Percentiles rank a stretch among this genome's conserved stretches.
phyloP scores from a whole-genome alignment of 2,888 invertebrate species.

The Tholera decimalis region DNA sequence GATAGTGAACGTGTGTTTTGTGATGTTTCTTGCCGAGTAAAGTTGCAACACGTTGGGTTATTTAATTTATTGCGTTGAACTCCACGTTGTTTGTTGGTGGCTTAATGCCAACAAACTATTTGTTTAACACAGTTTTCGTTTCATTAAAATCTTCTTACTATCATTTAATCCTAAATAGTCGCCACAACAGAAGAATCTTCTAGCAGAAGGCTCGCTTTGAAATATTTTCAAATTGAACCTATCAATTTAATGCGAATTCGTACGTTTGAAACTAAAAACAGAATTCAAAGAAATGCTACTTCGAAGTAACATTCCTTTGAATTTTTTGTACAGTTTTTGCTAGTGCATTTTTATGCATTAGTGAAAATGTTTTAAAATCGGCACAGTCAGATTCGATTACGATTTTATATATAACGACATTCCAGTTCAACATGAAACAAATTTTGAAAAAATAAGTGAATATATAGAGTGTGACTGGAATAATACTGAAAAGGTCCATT shows the following conservation, averaged over 20 bases:
- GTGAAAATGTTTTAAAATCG: not conserved
- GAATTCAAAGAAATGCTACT: slow-evolving; percentile 17
- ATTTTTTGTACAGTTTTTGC: no score
- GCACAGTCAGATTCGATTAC: not conserved
- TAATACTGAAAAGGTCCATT: no score
- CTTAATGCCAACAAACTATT: no score
- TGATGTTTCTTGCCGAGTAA: not conserved
- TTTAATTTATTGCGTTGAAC: not conserved
- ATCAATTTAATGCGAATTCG: slow-evolving; percentile 1
- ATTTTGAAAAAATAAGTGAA: no score
- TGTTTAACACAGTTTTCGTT: not conserved
- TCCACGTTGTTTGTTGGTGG: no score
- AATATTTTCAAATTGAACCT: slow-evolving; percentile 7
- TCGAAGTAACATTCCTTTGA: no score
- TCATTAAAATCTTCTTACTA: not conserved
- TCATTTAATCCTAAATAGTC: not conserved
- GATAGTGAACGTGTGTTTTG: not conserved
- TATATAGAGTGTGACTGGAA: no score
- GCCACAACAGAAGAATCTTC: not conserved
- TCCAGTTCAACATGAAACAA: no score
- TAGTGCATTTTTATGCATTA: no score
- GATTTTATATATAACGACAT: not conserved
- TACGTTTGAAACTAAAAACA: slow-evolving; percentile 4
- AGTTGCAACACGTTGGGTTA: slow-evolving; percentile 3
- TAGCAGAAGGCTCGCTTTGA: not conserved